These are phyloP conservation scores for Mystacides longicornis DNA, from an alignment of 2,888 invertebrate species.

Conservation along the genomic window DNA sequence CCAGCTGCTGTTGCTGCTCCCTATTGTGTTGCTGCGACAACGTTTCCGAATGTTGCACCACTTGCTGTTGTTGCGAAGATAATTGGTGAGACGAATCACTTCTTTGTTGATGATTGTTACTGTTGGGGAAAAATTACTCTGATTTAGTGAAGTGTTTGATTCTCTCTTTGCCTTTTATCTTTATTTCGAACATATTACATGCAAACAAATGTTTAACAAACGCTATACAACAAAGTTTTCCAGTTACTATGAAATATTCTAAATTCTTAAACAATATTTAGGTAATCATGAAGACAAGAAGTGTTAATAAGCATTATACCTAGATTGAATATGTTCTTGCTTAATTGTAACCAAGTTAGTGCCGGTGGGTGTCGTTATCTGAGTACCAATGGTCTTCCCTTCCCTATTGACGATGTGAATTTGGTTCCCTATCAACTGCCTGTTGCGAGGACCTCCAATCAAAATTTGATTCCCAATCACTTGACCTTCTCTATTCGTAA, in stretches of 20 bases:
- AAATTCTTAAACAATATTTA: too few species aligned
- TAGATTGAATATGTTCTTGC: conserved; percentile 32
- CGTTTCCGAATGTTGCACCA: conserved; percentile 22
- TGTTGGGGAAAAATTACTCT: too few species aligned
- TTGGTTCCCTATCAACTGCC: conserved; percentile 30
- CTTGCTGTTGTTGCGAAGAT: conserved; percentile 24
- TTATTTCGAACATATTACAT: too few species aligned
- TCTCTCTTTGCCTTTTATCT: too few species aligned
- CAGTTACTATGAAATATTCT: too few species aligned
- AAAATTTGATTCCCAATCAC: conserved; percentile 49
- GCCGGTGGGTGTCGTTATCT: conserved; percentile 27
- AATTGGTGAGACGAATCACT: conserved; percentile 16
- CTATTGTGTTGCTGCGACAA: conserved; percentile 25
- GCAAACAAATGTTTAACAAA: too few species aligned
- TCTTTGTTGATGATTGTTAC: conserved; percentile 23
- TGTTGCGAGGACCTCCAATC: conserved; percentile 37
- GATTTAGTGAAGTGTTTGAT: too few species aligned
- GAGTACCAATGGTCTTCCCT: conserved; percentile 35
- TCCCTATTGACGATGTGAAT: conserved; percentile 40
- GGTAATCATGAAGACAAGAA: too few species aligned
- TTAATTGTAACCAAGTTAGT: conserved; percentile 31
- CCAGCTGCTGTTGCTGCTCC: conserved; percentile 20
- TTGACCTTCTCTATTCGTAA: conserved; percentile 46
- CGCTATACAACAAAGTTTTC: too few species aligned
- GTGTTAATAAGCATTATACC: too few species aligned